Evolutionary conservation across 2,113 vertebrate species (phyloP), one percentile per base, ranked within the genome.

Genomic region (Montifringilla adamsi): DNA sequence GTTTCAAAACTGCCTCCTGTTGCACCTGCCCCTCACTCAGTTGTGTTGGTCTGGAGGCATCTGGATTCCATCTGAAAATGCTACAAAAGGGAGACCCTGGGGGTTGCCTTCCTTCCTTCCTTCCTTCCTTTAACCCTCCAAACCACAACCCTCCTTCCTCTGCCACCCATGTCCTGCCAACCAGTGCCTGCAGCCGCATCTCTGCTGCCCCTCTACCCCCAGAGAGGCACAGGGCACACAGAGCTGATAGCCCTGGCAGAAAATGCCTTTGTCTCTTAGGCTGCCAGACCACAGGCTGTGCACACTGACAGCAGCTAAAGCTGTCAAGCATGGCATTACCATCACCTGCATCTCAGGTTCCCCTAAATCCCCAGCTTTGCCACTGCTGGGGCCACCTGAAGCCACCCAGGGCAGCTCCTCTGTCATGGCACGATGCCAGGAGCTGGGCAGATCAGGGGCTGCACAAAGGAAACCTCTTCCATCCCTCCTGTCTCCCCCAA

Each of bases 161-260:
- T 2, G 0, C 44, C 64, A 18, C 37, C 20, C 1, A 0, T 23
- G 27, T 62, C 30, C 35, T 23, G 24, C 44, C 28, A 55, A n/a
- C 4, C 3, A 4, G 18, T 21, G 47, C 23, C 58, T 80, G 13
- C 27, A 12, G 41, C 37, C 11, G 0, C 0, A 0, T 69, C 13
- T 64, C 39, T 68, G 35, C 59, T n/a, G 26, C 26, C 74, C 30
- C 75, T 66, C 44, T 43, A 10, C 23, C 13, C 6, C 1, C 9
- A 2, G 55, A 46, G 47, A 60, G 33, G 39, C 4, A 1, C 35
- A 55, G 37, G 53, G 56, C 2, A 2, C 47, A n/a, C 55, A 84
- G 28, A 82, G 18, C 39, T 35, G 17, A 43, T 3, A 24, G 17
- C 11, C 33, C 47, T 17, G 12, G 44, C 19, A 24, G 18, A 74